These are phyloP conservation scores for Lycodopsis pacificus DNA, from an alignment of 2,797 vertebrate species.

Conservation along the genomic window DNA sequence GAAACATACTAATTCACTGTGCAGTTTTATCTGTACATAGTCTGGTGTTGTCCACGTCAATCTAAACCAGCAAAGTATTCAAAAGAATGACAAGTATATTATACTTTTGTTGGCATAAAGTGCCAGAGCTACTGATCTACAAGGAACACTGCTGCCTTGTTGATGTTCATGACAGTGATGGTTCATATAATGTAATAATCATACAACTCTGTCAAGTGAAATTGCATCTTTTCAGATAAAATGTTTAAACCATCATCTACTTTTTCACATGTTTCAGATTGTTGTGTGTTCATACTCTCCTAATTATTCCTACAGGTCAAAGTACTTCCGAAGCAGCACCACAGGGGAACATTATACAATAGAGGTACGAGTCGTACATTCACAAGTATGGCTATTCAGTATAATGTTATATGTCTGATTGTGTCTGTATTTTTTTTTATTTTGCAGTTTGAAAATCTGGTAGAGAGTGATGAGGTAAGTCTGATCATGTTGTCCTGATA, in stretches of 20 bases:
- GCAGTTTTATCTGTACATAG: background rate
- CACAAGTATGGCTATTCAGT: background rate
- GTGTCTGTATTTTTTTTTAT: conserved; percentile 30
- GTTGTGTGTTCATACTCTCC: background rate
- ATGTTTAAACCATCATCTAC: background rate
- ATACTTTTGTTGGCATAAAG: background rate
- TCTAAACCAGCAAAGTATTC: background rate
- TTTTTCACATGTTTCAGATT: background rate
- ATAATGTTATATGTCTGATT: conserved; percentile 13
- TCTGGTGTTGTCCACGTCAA: background rate
- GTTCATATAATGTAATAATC: background rate
- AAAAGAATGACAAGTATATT: background rate
- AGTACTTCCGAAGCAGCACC: conserved; percentile 93
- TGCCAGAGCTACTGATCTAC: background rate
- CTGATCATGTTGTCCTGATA: background rate
- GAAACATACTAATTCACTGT: background rate
- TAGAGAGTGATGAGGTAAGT: conserved; percentile 98
- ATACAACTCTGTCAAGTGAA: background rate
- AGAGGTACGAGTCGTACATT: conserved; percentile 84
- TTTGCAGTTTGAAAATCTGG: conserved; percentile 98
- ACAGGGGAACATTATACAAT: conserved; percentile 96
- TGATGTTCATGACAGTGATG: background rate
- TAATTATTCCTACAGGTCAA: conserved; percentile 86
- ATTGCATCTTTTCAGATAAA: background rate
- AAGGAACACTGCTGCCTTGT: background rate